Base-by-base conservation (phyloP, 2,888 invertebrate genomes). In the Aporophyla nigra region DNA sequence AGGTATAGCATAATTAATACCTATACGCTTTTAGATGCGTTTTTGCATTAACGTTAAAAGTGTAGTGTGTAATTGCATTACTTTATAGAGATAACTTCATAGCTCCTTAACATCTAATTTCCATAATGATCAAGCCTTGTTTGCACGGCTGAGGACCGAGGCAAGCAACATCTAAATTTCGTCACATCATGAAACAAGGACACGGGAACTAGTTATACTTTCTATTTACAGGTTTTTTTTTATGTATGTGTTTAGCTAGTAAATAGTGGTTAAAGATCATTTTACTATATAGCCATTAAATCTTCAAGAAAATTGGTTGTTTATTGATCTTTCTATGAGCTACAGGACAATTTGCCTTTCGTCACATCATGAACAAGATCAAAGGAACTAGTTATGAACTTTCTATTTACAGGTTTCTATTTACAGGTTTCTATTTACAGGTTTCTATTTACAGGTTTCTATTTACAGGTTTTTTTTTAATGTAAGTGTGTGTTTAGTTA, bases 311-410 rank as follows among this genome's bases (percentile, higher is more conserved):
- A 33, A 33, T 33, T 33, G 33, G 33, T 33, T 2, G 3, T 33
- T 33, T 1, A 33, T 33, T 33, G 1, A 33, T 33, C 33, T 33
- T 33, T 33, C 33, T 33, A 33, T 33, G 33, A 33, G 33, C 33
- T 33, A 33, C 33, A 33, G 33, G 33, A 33, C n/a, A n/a, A n/a
- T n/a, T n/a, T n/a, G n/a, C n/a, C n/a, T 71, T 53, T 61, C 77
- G 33, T 65, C 78, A 80, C 49, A 33, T 16, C 53, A 21, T 19
- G 7, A 58, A 53, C 24, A 53, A 80, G 51, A 80, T 33, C 46
- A 54, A 5, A 53, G 43, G n/a, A 74, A 74, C 74, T 27, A 40
- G 80, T 74, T 80, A 80, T n/a, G 4, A 21, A 59, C 58, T 80
- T 59, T 73, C 58, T 65, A 65, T 40, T 43, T 24, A 24, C 24